A percentile compares a stretch with the other conserved stretches of the same genome.
phyloP scores from a whole-genome alignment of 2,113 vertebrate species.

The Triplophysa siluroides region DNA sequence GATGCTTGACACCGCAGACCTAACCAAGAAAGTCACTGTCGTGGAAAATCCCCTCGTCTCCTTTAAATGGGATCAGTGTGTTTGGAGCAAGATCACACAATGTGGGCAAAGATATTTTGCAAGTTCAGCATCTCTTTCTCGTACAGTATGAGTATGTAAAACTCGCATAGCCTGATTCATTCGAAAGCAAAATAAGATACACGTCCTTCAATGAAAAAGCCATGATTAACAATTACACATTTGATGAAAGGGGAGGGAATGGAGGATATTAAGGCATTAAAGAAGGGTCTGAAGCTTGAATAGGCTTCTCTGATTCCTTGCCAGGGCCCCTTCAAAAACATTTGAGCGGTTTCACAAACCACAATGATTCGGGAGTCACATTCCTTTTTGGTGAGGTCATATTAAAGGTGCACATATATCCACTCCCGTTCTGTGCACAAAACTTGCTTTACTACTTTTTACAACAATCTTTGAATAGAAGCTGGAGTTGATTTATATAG shows the following conservation, averaged over 20 bases:
- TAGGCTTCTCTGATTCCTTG: constrained; percentile 2
- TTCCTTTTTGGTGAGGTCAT: constrained; percentile 13
- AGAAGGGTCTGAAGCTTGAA: constrained; percentile 15
- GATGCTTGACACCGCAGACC: constrained; percentile 26
- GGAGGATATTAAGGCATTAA: background rate
- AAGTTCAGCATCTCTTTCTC: constrained; percentile 48
- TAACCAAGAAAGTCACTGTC: constrained; percentile 34
- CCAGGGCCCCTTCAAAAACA: constrained; percentile 13
- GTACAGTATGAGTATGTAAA: no score
- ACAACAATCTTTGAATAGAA: background rate
- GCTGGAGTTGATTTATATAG: background rate
- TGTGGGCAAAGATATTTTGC: constrained; percentile 58
- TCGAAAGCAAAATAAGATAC: background rate
- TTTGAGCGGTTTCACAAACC: constrained; percentile 10
- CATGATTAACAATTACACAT: background rate
- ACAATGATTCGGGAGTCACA: constrained; percentile 23
- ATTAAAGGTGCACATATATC: background rate
- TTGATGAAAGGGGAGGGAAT: background rate
- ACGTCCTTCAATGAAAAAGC: no score
- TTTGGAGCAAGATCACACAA: constrained; percentile 52
- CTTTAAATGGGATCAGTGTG: constrained; percentile 53
- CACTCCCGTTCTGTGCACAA: background rate
- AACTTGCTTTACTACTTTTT: background rate
- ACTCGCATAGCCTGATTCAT: background rate
- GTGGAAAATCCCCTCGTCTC: background rate